Percentiles rank a stretch among this genome's conserved stretches.
Evolutionary conservation across 2,888 invertebrate species (phyloP).

Genomic region (Agrilus mali): DNA sequence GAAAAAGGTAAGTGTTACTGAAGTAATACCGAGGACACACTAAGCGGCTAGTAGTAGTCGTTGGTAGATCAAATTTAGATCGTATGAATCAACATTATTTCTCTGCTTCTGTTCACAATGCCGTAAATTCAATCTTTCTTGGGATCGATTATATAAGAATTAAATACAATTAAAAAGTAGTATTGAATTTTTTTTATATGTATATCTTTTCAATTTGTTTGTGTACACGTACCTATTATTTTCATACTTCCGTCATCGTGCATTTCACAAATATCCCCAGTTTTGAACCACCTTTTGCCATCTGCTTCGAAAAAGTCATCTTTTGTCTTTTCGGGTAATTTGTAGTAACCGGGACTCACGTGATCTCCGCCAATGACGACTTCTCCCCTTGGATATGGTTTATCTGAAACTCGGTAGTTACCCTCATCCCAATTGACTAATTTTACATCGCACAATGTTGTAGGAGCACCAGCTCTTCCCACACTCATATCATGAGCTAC

Average conservation of each 20-base stretch:
- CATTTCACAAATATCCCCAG: constrained; percentile 93
- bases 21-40: no score
- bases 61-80: no score
- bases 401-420: constrained; percentile 75
- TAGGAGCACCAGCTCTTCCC: constrained; percentile 82
- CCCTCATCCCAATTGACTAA: constrained; percentile 93
- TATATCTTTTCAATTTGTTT: no score
- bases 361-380: constrained; percentile 70
- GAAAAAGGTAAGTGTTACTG: no score
- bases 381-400: constrained; percentile 74
- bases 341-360: constrained; percentile 90
- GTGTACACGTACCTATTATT: constrained; percentile 88
- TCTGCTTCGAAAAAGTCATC: constrained; percentile 79
- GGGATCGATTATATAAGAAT: no score
- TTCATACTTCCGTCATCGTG: constrained; percentile 88
- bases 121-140: no score
- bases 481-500: constrained; percentile 37
- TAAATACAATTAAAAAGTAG: no score
- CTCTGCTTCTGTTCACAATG: no score
- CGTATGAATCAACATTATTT: no score
- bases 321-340: constrained; percentile 72
- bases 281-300: constrained; percentile 84
- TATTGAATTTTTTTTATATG: not conserved
- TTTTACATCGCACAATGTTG: constrained; percentile 71
- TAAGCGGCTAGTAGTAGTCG: no score